Percentiles rank a stretch among this genome's conserved stretches.
Evolutionary conservation across 2,113 vertebrate genomes (phyloP).

Genomic region (Seriola aureovittata): DNA sequence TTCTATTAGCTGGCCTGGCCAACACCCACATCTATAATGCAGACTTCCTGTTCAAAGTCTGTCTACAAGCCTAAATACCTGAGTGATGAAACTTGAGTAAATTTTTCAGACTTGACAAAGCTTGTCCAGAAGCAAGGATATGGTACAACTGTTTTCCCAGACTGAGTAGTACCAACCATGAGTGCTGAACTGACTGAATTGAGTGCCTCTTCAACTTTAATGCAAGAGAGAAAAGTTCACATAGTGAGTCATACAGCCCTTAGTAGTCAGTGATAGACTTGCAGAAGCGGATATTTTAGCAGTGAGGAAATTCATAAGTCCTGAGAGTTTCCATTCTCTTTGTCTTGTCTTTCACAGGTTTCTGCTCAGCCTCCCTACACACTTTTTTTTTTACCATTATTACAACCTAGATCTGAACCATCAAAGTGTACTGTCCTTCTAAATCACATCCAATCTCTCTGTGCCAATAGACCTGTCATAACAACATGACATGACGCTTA

Average conservation of each 20-base stretch:
- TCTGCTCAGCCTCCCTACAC: not conserved
- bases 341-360: slow-evolving; percentile 62
- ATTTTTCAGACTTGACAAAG: slow-evolving; percentile 10
- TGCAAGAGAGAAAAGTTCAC: slow-evolving; percentile 22
- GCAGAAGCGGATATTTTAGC: slow-evolving; percentile 10
- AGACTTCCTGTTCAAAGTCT: not conserved
- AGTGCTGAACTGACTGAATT: slow-evolving; percentile 21
- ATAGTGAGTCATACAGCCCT: slow-evolving; percentile 14
- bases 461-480: slow-evolving; percentile 63
- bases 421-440: slow-evolving; percentile 46
- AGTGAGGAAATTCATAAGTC: slow-evolving; percentile 31
- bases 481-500: slow-evolving; percentile 58
- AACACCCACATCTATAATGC: too few species aligned
- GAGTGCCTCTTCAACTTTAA: slow-evolving; percentile 34
- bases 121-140: slow-evolving; percentile 5
- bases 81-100: not conserved
- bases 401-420: slow-evolving; percentile 29
- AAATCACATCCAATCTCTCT: slow-evolving; percentile 68
- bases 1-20: too few species aligned
- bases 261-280: slow-evolving; percentile 26
- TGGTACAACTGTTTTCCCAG: slow-evolving; percentile 23
- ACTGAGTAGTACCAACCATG: not conserved
- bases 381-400: slow-evolving; percentile 17
- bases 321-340: slow-evolving; percentile 53
- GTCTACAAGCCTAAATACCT: not conserved